These are phyloP conservation scores for Athalia rosae DNA, from an alignment of 2,888 invertebrate genomes.

Conservation along the genomic window DNA sequence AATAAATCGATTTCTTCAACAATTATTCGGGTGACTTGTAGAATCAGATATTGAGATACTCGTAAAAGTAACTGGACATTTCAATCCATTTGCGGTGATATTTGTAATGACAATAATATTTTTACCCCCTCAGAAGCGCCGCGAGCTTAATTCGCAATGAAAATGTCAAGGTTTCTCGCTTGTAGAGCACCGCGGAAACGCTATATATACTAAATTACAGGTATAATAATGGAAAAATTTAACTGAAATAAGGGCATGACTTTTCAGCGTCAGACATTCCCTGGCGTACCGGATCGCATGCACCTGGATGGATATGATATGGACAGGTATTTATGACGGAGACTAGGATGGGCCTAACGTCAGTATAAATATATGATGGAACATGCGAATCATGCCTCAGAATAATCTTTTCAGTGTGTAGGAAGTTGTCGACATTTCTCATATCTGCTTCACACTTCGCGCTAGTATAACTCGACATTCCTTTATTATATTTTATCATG, in stretches of 20 bases:
- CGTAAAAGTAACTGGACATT: slow-evolving; percentile 19
- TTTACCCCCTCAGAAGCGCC: slow-evolving; percentile 15
- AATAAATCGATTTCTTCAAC: no score
- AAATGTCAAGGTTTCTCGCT: slow-evolving; percentile 39
- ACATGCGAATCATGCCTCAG: slow-evolving; percentile 31
- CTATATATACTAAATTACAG: slow-evolving; percentile 27
- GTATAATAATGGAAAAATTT: slow-evolving; percentile 7
- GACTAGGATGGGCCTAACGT: slow-evolving; percentile 30
- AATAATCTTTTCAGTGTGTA: slow-evolving; percentile 40
- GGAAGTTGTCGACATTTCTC: slow-evolving; percentile 46
- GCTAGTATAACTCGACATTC: neutral
- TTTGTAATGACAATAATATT: slow-evolving; percentile 2
- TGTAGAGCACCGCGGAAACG: slow-evolving; percentile 39
- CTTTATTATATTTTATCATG: neutral
- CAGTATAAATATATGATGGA: slow-evolving; percentile 13
- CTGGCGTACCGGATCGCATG: neutral
- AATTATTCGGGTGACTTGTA: no score
- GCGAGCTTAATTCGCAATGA: slow-evolving; percentile 20
- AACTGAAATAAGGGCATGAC: slow-evolving; percentile 39
- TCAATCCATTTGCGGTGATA: slow-evolving; percentile 1
- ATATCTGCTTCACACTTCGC: slow-evolving; percentile 22
- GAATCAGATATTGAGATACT: no score
- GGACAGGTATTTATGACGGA: neutral
- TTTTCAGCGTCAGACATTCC: slow-evolving; percentile 26
- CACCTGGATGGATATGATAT: neutral